Conservation (phyloP, 2,888 invertebrate species). For the Ceriagrion tenellum region DNA sequence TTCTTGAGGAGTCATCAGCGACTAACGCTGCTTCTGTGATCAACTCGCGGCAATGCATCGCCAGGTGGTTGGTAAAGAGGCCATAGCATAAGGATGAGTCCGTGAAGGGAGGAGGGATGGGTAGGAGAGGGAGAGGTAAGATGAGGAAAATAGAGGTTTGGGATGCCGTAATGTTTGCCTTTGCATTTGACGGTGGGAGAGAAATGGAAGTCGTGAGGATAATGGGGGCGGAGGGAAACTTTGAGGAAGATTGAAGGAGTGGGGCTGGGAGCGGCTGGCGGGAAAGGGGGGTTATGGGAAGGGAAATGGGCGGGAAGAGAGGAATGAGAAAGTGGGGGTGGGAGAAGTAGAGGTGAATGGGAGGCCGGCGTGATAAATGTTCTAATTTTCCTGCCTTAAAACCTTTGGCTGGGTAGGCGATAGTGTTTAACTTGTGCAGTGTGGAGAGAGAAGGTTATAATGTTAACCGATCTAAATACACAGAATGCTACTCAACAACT, state of each 20-base stretch:
- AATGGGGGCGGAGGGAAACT: neutral
- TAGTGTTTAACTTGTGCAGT: neutral
- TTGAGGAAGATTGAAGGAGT: neutral
- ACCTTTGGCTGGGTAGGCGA: neutral
- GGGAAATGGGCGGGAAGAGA: neutral
- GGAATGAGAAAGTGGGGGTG: neutral
- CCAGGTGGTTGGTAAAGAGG: constrained; percentile 24
- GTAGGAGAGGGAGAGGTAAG: neutral
- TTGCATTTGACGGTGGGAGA: constrained; percentile 29
- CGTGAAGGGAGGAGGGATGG: neutral
- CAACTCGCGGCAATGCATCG: neutral
- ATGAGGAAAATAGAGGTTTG: neutral
- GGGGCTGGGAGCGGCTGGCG: neutral
- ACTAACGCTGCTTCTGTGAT: neutral
- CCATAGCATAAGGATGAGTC: neutral
- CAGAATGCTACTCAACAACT: too few species aligned
- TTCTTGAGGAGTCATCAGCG: neutral
- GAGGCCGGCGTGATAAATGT: constrained; percentile 35
- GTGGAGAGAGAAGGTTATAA: neutral
- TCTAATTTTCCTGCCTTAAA: constrained; percentile 21
- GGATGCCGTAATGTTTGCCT: constrained; percentile 23
- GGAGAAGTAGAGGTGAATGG: neutral
- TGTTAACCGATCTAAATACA: neutral
- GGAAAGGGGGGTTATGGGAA: neutral
- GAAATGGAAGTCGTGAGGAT: constrained; percentile 17